Percentiles rank a stretch among this genome's conserved stretches.
phyloP scores from a whole-genome alignment of 2,113 vertebrate genomes.

The Eulacestoma nigropectus region DNA sequence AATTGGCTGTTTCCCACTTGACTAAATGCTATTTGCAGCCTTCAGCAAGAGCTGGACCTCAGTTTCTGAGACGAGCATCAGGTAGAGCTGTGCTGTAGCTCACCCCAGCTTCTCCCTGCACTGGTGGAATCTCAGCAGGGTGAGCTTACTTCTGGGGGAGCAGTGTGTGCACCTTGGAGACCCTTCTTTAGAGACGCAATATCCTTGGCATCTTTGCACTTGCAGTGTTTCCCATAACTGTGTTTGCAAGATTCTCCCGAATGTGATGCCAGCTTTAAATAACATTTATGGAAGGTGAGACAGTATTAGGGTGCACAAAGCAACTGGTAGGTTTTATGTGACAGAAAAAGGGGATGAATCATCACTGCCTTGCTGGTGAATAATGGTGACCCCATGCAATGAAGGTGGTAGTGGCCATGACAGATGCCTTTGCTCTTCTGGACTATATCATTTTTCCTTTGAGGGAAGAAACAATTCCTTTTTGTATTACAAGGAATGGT shows the following conservation, averaged over 20 bases:
- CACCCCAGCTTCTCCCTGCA: background rate
- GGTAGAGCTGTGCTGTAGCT: background rate
- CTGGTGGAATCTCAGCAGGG: background rate
- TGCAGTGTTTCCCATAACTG: background rate
- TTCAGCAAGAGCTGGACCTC: background rate
- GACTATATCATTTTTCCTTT: background rate
- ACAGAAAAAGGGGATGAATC: background rate
- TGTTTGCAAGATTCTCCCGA: background rate
- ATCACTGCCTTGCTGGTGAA: background rate
- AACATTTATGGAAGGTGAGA: background rate
- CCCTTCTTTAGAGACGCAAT: rapidly evolving
- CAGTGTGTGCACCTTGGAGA: rapidly evolving
- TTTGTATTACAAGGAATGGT: background rate
- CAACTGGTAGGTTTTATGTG: background rate
- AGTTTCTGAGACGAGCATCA: background rate
- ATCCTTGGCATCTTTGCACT: background rate
- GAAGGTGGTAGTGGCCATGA: background rate
- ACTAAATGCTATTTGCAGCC: background rate
- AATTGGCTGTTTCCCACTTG: background rate
- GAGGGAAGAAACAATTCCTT: background rate
- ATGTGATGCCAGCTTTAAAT: background rate
- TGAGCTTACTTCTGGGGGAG: background rate
- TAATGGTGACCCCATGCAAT: background rate
- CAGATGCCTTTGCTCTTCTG: background rate
- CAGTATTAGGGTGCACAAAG: background rate